Evolutionary conservation across 2,113 vertebrate species (phyloP).

Genomic region (Melanocharis versteri): DNA sequence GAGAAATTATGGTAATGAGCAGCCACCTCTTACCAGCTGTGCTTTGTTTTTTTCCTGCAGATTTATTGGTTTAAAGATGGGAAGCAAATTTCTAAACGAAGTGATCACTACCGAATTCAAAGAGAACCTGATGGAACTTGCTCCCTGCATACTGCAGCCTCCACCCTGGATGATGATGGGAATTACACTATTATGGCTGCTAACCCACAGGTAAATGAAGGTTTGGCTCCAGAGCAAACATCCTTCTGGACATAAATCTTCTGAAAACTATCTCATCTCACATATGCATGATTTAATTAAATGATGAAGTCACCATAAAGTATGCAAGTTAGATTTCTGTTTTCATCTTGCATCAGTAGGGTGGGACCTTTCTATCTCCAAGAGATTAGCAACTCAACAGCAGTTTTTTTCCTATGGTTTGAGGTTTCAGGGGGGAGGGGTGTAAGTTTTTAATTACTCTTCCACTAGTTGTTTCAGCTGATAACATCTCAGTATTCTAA

Average conservation of each 20-base stretch:
- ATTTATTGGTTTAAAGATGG: slow-evolving; percentile 99
- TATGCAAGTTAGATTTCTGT: slow-evolving; percentile 20
- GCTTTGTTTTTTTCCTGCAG: slow-evolving; percentile 63
- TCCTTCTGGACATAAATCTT: neutral
- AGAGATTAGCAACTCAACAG: slow-evolving; percentile 24
- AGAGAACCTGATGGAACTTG: slow-evolving; percentile 90
- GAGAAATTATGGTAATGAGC: neutral
- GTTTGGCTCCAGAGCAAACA: slow-evolving; percentile 24
- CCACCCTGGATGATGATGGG: slow-evolving; percentile 94
- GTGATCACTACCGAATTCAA: slow-evolving; percentile 91
- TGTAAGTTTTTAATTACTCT: neutral
- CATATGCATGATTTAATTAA: slow-evolving; percentile 28
- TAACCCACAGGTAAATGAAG: slow-evolving; percentile 84
- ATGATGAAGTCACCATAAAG: neutral
- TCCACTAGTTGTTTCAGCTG: neutral
- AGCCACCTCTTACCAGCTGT: neutral
- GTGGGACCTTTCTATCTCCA: slow-evolving; percentile 39
- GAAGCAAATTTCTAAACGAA: slow-evolving; percentile 97
- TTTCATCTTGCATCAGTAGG: slow-evolving; percentile 35
- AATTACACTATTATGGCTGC: slow-evolving; percentile 97
- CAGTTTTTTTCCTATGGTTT: neutral
- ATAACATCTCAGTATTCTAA: neutral
- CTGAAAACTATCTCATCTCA: slow-evolving; percentile 10
- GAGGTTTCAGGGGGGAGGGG: slow-evolving; percentile 5
- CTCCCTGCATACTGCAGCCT: slow-evolving; percentile 81